Base-by-base conservation (phyloP, 2,797 vertebrate species). In the Pteronotus mesoamericanus region DNA sequence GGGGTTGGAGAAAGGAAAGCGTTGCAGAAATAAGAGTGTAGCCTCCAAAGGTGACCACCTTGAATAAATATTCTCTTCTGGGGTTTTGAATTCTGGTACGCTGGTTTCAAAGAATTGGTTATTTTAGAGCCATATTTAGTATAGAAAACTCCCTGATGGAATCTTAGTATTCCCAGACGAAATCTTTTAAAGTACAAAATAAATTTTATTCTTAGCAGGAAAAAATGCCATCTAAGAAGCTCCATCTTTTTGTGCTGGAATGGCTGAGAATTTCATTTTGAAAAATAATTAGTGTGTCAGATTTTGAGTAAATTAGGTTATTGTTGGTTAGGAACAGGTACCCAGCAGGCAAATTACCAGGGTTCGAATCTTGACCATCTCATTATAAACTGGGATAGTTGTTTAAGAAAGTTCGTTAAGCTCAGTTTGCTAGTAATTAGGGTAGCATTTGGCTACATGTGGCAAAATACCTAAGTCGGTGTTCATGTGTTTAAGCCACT, bases 71-170 rank as follows among this genome's bases (percentile, higher is more conserved):
- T 12, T 32, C 6, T 61, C 7, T 48, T 92, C 66, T 39, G 37
- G n/a, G 80, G 5, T 37, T 87, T 37, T 92, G 3, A 80, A 72
- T 80, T 80, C 78, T 57, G 72, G 42, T 72, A 87, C 14, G 46
- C n/a, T 83, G 14, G 2, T 78, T 95, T 97, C 48, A 93, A 89
- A 89, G 14, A 86, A 68, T 32, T 72, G 15, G 88, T 86, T 78
- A 46, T 57, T 83, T 91, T 80, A 86, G 2, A 95, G 42, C 84
- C 89, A 87, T 12, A 39, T 0, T 18, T 72, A 18, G 6, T 29
- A 85, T 4, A 78, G 9, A 68, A 88, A 88, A 72, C 22, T 69
- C 11, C 6, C 16, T 72, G 26, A 74, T n/a, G 15, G 42, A 94
- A 90, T 82, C 37, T 96, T 85, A 90, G 64, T 42, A 59, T 83